A percentile compares a stretch with the other conserved stretches of the same genome.
phyloP scores from a whole-genome alignment of 2,797 vertebrate genomes.

The Mionectes olivaceus region DNA sequence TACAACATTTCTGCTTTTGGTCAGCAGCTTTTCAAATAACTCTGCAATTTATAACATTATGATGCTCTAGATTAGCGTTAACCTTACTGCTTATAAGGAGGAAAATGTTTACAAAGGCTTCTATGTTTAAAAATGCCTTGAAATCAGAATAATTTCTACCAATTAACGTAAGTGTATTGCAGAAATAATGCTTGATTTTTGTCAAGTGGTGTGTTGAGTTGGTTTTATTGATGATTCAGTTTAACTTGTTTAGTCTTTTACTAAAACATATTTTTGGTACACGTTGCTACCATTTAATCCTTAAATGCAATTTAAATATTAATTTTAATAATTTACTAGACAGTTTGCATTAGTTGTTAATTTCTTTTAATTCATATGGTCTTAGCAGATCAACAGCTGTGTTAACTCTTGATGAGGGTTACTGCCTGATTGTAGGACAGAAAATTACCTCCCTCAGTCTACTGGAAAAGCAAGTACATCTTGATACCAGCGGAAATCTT shows the following conservation, averaged over 20 bases:
- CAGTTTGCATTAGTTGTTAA: background rate
- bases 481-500: background rate
- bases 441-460: background rate
- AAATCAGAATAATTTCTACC: slow-evolving; percentile 6
- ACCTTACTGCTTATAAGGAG: background rate
- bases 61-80: background rate
- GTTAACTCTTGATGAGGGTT: background rate
- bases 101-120: background rate
- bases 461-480: background rate
- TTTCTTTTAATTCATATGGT: background rate
- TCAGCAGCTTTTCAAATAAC: background rate
- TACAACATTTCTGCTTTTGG: background rate
- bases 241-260: slow-evolving; percentile 11
- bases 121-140: background rate
- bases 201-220: background rate
- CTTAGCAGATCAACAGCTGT: background rate
- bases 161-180: slow-evolving; percentile 6
- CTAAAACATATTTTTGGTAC: background rate
- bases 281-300: background rate
- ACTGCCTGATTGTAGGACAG: background rate
- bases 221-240: slow-evolving; percentile 7
- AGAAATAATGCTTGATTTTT: slow-evolving; percentile 29
- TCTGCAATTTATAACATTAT: background rate
- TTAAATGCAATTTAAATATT: background rate
- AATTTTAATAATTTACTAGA: background rate